These are phyloP conservation scores for Iguana delicatissima DNA, from an alignment of 2,797 vertebrate species.

Conservation along the genomic window DNA sequence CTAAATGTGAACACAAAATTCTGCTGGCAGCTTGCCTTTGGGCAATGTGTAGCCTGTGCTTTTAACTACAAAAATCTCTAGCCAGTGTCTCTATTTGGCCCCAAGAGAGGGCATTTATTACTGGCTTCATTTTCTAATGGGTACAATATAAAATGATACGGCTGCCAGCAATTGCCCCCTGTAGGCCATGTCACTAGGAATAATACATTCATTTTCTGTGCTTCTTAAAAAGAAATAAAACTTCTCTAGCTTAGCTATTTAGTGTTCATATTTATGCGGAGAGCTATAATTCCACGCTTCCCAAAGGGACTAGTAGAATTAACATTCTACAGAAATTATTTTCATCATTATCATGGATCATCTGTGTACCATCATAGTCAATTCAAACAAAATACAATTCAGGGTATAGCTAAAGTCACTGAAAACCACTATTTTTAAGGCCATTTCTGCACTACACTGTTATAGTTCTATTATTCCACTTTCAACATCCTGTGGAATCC, in stretches of 20 bases:
- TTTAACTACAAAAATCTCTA: slow-evolving; percentile 31
- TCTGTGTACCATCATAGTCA: not conserved
- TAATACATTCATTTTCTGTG: slow-evolving; percentile 28
- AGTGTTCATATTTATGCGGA: not conserved
- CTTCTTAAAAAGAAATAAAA: slow-evolving; percentile 24
- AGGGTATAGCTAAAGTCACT: not conserved
- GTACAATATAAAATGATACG: slow-evolving; percentile 18
- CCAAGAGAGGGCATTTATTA: slow-evolving; percentile 12
- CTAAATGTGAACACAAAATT: slow-evolving; percentile 2
- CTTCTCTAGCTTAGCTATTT: slow-evolving; percentile 23
- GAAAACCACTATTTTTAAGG: not conserved
- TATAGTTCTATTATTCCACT: no score
- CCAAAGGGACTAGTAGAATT: slow-evolving; percentile 24
- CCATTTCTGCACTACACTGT: no score
- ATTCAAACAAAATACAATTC: not conserved
- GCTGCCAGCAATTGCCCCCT: not conserved
- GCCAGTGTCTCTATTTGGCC: not conserved
- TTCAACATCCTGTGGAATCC: no score
- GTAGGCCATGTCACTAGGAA: not conserved
- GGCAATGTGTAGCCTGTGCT: not conserved
- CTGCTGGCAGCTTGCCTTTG: not conserved
- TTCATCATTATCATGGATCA: not conserved
- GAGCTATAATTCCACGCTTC: slow-evolving; percentile 18
- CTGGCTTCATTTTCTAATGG: not conserved
- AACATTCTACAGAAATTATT: not conserved